Percentiles rank a stretch among this genome's conserved stretches.
These are phyloP conservation scores for Tragopan temminckii DNA, from an alignment of 2,797 vertebrate species.

Conservation along the genomic window DNA sequence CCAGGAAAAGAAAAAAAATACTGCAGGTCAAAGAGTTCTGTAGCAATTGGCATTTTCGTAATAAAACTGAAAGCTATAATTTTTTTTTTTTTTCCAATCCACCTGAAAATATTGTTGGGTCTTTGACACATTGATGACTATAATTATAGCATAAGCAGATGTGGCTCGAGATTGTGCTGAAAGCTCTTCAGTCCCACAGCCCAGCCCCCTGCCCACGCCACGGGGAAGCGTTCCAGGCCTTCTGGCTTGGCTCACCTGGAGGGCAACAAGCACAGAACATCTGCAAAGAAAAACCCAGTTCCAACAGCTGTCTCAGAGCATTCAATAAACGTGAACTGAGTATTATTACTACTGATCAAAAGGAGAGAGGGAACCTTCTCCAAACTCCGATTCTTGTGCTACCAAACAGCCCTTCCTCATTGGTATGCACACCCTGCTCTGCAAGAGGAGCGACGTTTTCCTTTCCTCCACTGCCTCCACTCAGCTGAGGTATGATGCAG, in stretches of 20 bases:
- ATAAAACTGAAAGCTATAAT: not conserved
- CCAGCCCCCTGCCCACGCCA: not conserved
- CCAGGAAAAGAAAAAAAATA: not conserved
- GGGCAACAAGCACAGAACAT: not conserved
- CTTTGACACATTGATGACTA: not conserved
- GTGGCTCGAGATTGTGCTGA: not conserved
- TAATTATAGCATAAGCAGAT: not conserved
- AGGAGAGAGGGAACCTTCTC: not conserved
- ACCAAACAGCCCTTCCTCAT: not conserved
- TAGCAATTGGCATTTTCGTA: not conserved
- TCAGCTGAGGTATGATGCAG: not conserved
- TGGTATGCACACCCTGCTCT: not conserved
- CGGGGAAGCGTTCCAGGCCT: fast-evolving
- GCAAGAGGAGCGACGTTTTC: not conserved
- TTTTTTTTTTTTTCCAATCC: not conserved
- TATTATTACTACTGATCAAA: not conserved
- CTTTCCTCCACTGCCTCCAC: not conserved
- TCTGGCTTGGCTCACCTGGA: not conserved
- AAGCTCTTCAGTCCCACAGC: not conserved
- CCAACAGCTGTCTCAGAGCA: not conserved
- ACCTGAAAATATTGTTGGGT: not conserved
- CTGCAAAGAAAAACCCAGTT: not conserved
- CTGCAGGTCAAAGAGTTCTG: not conserved
- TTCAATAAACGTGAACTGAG: not conserved
- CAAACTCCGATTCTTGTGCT: not conserved